Evolutionary conservation across 2,113 vertebrate genomes (phyloP), one percentile per base, ranked within the genome.

Genomic region (Elephantulus edwardii): DNA sequence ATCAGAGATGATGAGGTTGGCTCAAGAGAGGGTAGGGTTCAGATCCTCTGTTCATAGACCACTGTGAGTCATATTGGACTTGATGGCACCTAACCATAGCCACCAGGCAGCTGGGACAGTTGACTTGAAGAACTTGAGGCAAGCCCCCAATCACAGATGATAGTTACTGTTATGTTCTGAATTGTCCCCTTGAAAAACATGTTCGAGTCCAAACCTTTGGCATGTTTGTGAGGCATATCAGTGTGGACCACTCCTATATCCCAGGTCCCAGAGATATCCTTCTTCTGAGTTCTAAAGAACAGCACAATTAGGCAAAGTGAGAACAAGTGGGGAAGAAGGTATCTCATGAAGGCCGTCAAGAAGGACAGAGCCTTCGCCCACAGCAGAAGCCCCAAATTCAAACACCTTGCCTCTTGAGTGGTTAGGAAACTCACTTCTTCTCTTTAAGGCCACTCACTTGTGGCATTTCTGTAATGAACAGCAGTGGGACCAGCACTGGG

Each of bases 61-160:
- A n/a, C n/a, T n/a, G n/a, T n/a, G n/a, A n/a, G n/a, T n/a, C n/a
- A n/a, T n/a, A n/a, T n/a, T n/a, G n/a, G n/a, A n/a, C n/a, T n/a
- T n/a, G n/a, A n/a, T n/a, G n/a, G n/a, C n/a, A n/a, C n/a, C n/a
- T n/a, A 48, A 66, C 2, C 28, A 30, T 24, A 68, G 28, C 30
- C 10, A 12, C 54, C 38, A 42, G 35, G n/a, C 62, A 14, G 1
- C 46, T 84, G 56, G 52, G 76, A 52, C 30, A 66, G 33, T 62
- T 1, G 1, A 3, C 33, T 14, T 5, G 9, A 0, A n/a, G 70
- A 16, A 33, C 75, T n/a, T 3, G 64, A 56, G 40, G 3, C 30
- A 82, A 42, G 60, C 8, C 46, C 0, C 0, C 5, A 33, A 2
- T 24, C 6, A 2, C 2, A 8, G 30, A 14, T 0, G 30, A 68